These are phyloP conservation scores for Zapus hudsonius DNA, from an alignment of 2,113 vertebrate genomes.

Conservation along the genomic window DNA sequence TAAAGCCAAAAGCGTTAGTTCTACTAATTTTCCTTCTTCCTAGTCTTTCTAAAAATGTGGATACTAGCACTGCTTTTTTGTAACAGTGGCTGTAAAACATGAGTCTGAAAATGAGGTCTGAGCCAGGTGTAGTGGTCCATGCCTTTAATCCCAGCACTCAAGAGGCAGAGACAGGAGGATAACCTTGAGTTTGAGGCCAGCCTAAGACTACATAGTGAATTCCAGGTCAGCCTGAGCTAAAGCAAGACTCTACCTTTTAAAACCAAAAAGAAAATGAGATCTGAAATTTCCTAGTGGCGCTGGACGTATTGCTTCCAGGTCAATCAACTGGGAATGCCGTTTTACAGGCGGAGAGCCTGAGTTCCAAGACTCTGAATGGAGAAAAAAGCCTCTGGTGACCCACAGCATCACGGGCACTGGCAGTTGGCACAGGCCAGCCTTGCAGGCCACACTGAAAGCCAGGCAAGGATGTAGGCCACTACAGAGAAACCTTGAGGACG, in stretches of 20 bases:
- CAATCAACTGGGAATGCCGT: background rate
- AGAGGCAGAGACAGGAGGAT: too few relatives aligned
- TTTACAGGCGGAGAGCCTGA: background rate
- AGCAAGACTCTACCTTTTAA: too few relatives aligned
- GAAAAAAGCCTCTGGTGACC: background rate
- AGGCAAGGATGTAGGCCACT: background rate
- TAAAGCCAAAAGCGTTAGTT: background rate
- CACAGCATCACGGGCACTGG: background rate
- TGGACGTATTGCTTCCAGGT: background rate
- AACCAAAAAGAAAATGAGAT: too few relatives aligned
- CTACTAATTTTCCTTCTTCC: background rate
- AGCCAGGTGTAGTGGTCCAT: too few relatives aligned
- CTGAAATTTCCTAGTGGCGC: background rate
- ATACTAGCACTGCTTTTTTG: background rate
- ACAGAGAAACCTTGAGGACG: background rate
- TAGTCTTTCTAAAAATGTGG: background rate
- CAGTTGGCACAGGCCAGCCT: background rate
- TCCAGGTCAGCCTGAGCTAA: too few relatives aligned
- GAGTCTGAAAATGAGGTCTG: constrained; percentile 10
- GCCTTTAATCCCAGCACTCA: too few relatives aligned
- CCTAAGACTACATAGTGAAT: too few relatives aligned
- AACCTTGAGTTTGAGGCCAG: too few relatives aligned
- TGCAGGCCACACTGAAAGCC: background rate
- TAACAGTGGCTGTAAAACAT: background rate
- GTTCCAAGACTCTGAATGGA: background rate